phyloP scores from a whole-genome alignment of 2,888 invertebrate genomes.

The Nomada goodeniana region DNA sequence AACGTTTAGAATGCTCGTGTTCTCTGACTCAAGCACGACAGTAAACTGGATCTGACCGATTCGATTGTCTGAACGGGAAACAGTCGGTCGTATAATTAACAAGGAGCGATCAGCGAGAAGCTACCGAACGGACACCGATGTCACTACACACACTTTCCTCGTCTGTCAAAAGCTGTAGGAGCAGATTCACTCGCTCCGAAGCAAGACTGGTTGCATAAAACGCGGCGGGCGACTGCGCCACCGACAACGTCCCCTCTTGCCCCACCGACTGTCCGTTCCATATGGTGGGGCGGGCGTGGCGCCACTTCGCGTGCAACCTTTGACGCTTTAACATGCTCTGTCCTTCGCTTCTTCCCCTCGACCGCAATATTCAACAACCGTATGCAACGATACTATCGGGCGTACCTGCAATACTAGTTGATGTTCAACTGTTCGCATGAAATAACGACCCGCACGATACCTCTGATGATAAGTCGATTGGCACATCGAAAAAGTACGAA shows the following conservation, averaged over 20 bases:
- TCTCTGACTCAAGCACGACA: slow-evolving; percentile 35
- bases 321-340: slow-evolving; percentile 53
- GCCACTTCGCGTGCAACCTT: slow-evolving; percentile 72
- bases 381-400: slow-evolving; percentile 7
- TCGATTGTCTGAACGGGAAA: slow-evolving; percentile 32
- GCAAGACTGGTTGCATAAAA: slow-evolving; percentile 84
- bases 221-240: slow-evolving; percentile 82
- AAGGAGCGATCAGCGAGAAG: slow-evolving; percentile 55
- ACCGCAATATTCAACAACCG: slow-evolving; percentile 11
- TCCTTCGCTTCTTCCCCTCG: slow-evolving; percentile 32
- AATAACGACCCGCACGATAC: neutral
- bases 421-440: neutral
- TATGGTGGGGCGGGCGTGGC: slow-evolving; percentile 81
- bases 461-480: slow-evolving; percentile 6
- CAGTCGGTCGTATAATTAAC: slow-evolving; percentile 50
- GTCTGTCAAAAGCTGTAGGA: slow-evolving; percentile 75
- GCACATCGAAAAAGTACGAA: neutral
- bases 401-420: neutral
- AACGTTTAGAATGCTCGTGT: slow-evolving; percentile 38
- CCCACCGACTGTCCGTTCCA: slow-evolving; percentile 11
- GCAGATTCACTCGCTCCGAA: slow-evolving; percentile 79
- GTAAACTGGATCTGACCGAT: slow-evolving; percentile 48
- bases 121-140: slow-evolving; percentile 65
- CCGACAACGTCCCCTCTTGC: slow-evolving; percentile 69
- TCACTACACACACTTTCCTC: slow-evolving; percentile 74